Conservation (phyloP, 2,797 vertebrate species). For the Micromesistius poutassou region DNA sequence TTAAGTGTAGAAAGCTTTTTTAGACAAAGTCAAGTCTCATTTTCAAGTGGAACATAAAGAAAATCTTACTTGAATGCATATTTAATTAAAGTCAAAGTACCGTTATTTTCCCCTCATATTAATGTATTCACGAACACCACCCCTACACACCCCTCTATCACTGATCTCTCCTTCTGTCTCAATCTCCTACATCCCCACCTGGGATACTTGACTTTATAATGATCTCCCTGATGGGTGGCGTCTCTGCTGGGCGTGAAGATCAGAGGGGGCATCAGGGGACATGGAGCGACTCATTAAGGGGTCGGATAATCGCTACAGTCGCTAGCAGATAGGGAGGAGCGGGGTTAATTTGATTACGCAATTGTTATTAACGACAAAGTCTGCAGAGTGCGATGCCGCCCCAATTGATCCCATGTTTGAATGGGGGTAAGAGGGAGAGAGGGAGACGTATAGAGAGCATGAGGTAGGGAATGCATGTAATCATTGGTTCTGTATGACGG, state of each 20-base stretch:
- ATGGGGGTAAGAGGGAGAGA: neutral
- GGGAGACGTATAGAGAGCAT: neutral
- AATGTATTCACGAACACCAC: neutral
- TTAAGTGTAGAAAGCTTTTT: neutral
- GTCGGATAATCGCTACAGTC: constrained; percentile 40
- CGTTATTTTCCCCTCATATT: no score
- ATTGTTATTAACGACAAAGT: constrained; percentile 51
- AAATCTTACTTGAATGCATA: neutral
- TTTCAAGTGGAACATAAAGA: neutral
- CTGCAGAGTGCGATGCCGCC: constrained; percentile 21
- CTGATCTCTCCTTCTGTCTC: no score
- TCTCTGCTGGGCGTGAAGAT: neutral
- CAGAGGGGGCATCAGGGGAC: constrained; percentile 36
- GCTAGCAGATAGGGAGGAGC: constrained; percentile 18
- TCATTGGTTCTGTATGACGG: constrained; percentile 47
- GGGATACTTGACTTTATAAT: constrained; percentile 25
- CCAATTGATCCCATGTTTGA: neutral
- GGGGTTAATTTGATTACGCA: constrained; percentile 55
- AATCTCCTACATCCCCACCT: constrained; percentile 17
- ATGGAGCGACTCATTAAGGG: constrained; percentile 45
- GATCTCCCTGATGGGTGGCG: no score
- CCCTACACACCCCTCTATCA: no score
- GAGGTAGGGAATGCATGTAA: constrained; percentile 15
- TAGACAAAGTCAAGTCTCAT: neutral
- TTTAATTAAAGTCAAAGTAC: no score